Conservation (phyloP, 1,140 invertebrate genomes). For the Heliconius nattereri region DNA sequence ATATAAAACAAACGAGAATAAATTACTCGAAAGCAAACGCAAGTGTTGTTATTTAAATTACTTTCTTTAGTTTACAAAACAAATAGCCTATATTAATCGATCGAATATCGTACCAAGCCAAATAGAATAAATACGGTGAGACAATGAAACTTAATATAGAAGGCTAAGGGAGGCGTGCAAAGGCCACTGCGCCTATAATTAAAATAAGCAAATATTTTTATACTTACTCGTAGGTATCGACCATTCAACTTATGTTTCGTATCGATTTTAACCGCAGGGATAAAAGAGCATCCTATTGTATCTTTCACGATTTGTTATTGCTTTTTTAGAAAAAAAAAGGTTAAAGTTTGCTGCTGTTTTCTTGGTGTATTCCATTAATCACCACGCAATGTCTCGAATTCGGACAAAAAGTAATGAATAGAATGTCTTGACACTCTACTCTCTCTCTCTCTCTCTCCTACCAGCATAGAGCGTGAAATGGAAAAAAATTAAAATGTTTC, state of each 20-base stretch:
- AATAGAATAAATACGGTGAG: slow-evolving; percentile 33
- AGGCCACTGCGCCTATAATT: slow-evolving; percentile 33
- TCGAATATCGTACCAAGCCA: slow-evolving; percentile 26
- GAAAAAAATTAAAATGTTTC: neutral
- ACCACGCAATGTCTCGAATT: no score
- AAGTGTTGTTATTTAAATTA: neutral
- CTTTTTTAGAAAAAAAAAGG: neutral
- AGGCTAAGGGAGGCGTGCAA: slow-evolving; percentile 24
- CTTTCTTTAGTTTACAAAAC: neutral
- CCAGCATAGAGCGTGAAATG: no score
- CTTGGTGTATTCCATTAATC: no score
- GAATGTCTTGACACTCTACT: no score
- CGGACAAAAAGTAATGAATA: no score
- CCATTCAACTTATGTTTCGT: neutral
- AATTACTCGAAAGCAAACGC: neutral
- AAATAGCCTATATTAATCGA: slow-evolving; percentile 10
- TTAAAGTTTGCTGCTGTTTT: no score
- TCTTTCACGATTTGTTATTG: neutral
- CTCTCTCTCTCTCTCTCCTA: no score
- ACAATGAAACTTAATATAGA: slow-evolving; percentile 39
- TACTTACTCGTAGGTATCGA: neutral
- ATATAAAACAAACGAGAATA: no score
- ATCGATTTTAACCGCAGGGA: slow-evolving; percentile 2
- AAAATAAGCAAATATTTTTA: slow-evolving; percentile 33
- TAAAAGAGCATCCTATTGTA: neutral